Conservation (phyloP, 2,888 invertebrate species). For the Eristalinus aeneus region DNA sequence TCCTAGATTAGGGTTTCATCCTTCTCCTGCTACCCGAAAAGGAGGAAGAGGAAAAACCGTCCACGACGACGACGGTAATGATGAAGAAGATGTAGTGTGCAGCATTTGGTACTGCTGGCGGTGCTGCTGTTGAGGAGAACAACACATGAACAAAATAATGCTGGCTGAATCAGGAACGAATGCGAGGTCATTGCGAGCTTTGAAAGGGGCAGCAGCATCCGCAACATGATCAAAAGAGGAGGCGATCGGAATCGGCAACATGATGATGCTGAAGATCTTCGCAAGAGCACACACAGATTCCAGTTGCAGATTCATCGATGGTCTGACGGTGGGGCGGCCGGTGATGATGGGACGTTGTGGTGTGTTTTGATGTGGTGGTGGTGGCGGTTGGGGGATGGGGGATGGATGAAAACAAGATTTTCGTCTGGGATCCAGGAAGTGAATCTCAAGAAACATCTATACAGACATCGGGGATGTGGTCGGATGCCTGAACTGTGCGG, state of each 20-base stretch:
- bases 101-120: background rate
- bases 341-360: background rate
- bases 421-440: conserved; percentile 71
- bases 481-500: background rate
- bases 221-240: conserved; percentile 69
- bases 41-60: conserved; percentile 35
- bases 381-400: conserved; percentile 13
- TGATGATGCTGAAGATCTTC: conserved; percentile 66
- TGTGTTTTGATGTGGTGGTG: conserved; percentile 20
- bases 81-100: conserved; percentile 11
- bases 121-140: conserved; percentile 22
- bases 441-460: conserved; percentile 66
- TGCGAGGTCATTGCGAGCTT: conserved; percentile 67
- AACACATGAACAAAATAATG: conserved; percentile 34
- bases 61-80: conserved; percentile 2
- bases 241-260: conserved; percentile 68
- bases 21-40: conserved; percentile 41
- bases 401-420: conserved; percentile 63
- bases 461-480: conserved; percentile 44
- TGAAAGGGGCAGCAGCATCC: conserved; percentile 65
- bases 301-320: conserved; percentile 64
- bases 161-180: conserved; percentile 58
- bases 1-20: conserved; percentile 70
- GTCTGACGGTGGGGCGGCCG: conserved; percentile 14
- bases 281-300: conserved; percentile 58